These are phyloP conservation scores for Heliconius hermathena DNA, from an alignment of 1,140 invertebrate species.

Conservation along the genomic window DNA sequence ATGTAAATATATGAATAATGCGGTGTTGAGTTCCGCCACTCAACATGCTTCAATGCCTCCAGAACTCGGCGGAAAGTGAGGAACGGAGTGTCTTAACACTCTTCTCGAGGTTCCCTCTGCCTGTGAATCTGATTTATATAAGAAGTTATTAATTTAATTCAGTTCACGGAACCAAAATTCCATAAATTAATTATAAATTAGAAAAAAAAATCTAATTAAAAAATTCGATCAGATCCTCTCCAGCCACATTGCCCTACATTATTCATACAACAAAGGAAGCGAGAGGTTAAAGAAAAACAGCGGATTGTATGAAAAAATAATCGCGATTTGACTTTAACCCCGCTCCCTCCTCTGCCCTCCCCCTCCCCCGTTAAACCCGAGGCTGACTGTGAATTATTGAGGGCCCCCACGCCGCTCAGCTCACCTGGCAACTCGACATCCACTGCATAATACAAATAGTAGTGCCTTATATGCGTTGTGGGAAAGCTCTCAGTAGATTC, in stretches of 20 bases:
- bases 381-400: constrained; percentile 54
- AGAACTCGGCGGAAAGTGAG: no score
- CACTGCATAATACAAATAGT: constrained; percentile 54
- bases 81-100: no score
- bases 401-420: constrained; percentile 44
- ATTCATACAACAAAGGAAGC: constrained; percentile 20
- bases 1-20: no score
- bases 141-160: no score
- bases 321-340: constrained; percentile 6
- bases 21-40: no score
- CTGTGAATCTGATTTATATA: no score
- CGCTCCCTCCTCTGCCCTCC: neutral
- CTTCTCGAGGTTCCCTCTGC: no score
- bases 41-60: no score
- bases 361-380: neutral
- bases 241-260: neutral
- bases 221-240: neutral
- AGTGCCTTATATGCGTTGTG: neutral
- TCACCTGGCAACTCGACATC: constrained; percentile 49
- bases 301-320: constrained; percentile 21
- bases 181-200: neutral
- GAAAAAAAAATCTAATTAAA: neutral
- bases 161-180: no score
- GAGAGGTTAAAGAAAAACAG: constrained; percentile 25
- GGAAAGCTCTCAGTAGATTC: neutral